These are phyloP conservation scores for Drosophila mimica DNA, from an alignment of 2,888 invertebrate species.

Conservation along the genomic window DNA sequence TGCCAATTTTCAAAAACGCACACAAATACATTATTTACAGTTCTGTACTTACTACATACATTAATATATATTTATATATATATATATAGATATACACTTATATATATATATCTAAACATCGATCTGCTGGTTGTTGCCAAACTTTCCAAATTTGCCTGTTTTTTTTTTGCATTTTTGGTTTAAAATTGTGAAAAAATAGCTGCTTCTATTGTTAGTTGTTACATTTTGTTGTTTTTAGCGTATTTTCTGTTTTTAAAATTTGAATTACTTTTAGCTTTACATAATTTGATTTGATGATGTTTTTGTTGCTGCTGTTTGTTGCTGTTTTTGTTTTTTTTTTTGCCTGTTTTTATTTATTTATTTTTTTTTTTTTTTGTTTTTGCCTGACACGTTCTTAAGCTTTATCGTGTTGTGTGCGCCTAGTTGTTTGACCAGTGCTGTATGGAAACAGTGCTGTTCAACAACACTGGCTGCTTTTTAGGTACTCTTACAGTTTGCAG, in stretches of 20 bases:
- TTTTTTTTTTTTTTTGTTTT: constrained; percentile 16
- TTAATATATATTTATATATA: constrained; percentile 37
- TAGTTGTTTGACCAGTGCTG: constrained; percentile 46
- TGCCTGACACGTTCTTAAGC: constrained; percentile 10
- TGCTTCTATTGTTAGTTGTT: constrained; percentile 73
- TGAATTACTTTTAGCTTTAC: constrained; percentile 63
- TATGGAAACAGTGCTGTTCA: constrained; percentile 4
- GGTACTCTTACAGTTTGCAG: constrained; percentile 51
- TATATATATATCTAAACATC: constrained; percentile 41
- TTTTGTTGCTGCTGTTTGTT: constrained; percentile 37
- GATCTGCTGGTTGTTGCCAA: constrained; percentile 27
- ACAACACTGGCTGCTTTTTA: constrained; percentile 44
- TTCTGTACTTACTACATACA: constrained; percentile 55
- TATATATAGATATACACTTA: constrained; percentile 22
- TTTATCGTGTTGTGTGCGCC: constrained; percentile 55
- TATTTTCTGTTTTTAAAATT: constrained; percentile 58
- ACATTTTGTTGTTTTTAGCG: constrained; percentile 40
- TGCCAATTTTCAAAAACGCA: constrained; percentile 62
- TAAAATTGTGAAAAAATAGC: constrained; percentile 79
- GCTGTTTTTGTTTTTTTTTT: constrained; percentile 15
- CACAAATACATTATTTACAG: constrained; percentile 70
- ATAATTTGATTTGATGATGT: constrained; percentile 76
- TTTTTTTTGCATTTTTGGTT: constrained; percentile 41
- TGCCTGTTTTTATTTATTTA: constrained; percentile 15
- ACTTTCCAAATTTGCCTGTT: constrained; percentile 28